These are phyloP conservation scores for Rhodeus uyekii DNA, from an alignment of 2,797 vertebrate genomes.

Conservation along the genomic window DNA sequence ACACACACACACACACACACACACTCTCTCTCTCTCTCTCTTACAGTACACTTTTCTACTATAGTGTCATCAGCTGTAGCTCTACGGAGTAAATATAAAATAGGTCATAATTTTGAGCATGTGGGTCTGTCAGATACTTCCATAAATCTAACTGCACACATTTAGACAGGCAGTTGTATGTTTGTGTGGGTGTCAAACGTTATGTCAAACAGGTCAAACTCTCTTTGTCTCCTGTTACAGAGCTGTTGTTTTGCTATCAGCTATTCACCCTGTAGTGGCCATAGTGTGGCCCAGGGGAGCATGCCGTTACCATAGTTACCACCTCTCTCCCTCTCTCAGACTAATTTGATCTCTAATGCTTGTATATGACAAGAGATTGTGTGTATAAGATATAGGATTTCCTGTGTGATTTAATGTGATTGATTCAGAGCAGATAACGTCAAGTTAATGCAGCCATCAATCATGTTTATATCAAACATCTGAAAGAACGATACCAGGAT, in stretches of 20 bases:
- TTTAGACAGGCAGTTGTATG: not conserved
- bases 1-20: not conserved
- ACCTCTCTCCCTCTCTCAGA: conserved; percentile 45
- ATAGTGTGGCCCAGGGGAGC: conserved; percentile 35
- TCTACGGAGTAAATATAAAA: conserved; percentile 1
- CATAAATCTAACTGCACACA: not conserved
- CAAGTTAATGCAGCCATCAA: not conserved
- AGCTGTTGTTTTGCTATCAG: conserved; percentile 54
- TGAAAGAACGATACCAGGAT: conserved; percentile 2
- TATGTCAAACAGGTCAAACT: conserved; percentile 4
- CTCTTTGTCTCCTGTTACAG: not conserved
- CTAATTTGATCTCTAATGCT: conserved; percentile 46
- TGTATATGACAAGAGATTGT: not conserved
- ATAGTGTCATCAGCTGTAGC: not conserved
- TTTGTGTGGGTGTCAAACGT: not conserved
- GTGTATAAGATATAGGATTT: not conserved
- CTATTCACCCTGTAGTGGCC: conserved; percentile 55
- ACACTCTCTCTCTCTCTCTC: not conserved
- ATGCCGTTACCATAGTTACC: conserved; percentile 58
- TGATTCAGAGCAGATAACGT: not conserved
- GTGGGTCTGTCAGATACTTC: conserved; percentile 28
- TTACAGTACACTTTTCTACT: not conserved
- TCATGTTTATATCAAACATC: conserved; percentile 23
- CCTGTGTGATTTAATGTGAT: not conserved
- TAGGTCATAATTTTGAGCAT: conserved; percentile 22